Conservation (phyloP, 2,888 invertebrate species). For the Ctena decussata region DNA sequence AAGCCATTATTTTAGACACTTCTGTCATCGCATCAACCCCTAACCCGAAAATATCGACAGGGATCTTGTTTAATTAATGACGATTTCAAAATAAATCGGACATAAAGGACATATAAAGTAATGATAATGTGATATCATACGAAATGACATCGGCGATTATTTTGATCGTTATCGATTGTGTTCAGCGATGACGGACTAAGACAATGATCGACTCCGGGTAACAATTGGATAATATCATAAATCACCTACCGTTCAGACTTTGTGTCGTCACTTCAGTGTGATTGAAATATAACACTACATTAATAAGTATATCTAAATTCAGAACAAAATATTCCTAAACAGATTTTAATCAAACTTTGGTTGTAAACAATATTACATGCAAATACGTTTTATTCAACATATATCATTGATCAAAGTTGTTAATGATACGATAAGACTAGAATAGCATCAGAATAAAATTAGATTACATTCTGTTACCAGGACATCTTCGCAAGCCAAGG, state of each 20-base stretch:
- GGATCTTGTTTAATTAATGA: slow-evolving; percentile 15
- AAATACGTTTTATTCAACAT: too few relatives aligned
- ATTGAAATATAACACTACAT: not conserved
- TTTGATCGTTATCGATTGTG: not conserved
- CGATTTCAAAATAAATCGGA: not conserved
- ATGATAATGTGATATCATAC: slow-evolving; percentile 10
- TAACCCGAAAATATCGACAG: slow-evolving; percentile 5
- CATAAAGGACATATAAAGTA: slow-evolving; percentile 12
- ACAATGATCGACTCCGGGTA: not conserved
- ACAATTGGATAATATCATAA: slow-evolving; percentile 10
- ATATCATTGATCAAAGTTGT: too few relatives aligned
- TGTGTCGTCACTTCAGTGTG: slow-evolving; percentile 29
- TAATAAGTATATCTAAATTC: not conserved
- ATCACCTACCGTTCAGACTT: slow-evolving; percentile 38
- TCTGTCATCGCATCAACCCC: not conserved
- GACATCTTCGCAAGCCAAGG: too few relatives aligned
- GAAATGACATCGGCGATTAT: not conserved
- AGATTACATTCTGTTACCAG: too few relatives aligned
- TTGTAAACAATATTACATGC: too few relatives aligned
- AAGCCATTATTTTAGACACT: not conserved
- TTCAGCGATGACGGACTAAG: not conserved
- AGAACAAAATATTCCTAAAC: too few relatives aligned
- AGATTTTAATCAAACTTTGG: too few relatives aligned
- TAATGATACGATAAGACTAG: too few relatives aligned
- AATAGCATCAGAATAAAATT: too few relatives aligned